Conservation (phyloP, 2,888 invertebrate species). For the Seladonia tumulorum region DNA sequence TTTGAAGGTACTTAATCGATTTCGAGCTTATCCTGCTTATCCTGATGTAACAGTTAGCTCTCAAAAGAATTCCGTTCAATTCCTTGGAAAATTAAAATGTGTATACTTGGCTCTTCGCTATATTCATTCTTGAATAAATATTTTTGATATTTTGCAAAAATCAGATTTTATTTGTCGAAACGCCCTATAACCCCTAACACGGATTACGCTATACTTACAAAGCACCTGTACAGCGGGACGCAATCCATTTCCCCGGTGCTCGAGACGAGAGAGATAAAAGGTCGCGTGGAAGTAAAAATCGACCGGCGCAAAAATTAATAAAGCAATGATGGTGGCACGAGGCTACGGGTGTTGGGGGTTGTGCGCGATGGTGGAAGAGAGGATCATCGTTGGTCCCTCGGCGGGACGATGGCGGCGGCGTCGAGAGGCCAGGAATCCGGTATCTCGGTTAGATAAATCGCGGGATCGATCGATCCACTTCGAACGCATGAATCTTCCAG, state of each 20-base stretch:
- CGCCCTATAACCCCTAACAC: too few species aligned
- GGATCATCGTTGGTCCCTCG: background rate
- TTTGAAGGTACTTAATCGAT: too few species aligned
- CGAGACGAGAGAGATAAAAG: background rate
- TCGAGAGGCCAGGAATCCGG: background rate
- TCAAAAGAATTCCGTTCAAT: too few species aligned
- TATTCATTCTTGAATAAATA: too few species aligned
- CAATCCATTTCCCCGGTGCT: background rate
- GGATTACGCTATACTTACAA: too few species aligned
- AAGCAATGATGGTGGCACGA: background rate
- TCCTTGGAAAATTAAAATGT: too few species aligned
- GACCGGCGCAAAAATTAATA: background rate
- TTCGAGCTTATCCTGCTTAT: too few species aligned
- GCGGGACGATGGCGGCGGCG: background rate
- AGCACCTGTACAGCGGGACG: too few species aligned
- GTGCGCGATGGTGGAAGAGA: background rate
- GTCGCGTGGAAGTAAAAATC: background rate
- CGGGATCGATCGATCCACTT: conserved; percentile 51
- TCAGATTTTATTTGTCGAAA: too few species aligned
- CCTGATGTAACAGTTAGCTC: too few species aligned
- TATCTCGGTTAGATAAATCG: conserved; percentile 22
- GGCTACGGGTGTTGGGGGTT: background rate
- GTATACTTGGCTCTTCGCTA: too few species aligned
- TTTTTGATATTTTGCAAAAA: too few species aligned
- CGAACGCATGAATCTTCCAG: conserved; percentile 45